Conservation (phyloP, 2,888 invertebrate genomes). For the Perizoma flavofasciatum region DNA sequence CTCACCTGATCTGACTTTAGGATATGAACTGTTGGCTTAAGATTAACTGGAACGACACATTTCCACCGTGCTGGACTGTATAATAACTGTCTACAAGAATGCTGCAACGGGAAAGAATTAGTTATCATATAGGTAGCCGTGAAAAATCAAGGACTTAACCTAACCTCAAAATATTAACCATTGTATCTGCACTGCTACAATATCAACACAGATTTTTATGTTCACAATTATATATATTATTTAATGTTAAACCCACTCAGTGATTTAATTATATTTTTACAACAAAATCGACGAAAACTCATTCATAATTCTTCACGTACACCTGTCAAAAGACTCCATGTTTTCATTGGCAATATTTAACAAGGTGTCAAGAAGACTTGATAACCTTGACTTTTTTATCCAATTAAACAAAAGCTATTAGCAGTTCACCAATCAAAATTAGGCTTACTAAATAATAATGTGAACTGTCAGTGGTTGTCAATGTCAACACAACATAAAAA, state of each 20-base stretch:
- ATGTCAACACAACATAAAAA: too few relatives aligned
- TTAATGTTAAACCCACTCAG: conserved; percentile 22
- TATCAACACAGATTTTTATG: conserved; percentile 8
- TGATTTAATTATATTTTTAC: conserved; percentile 48
- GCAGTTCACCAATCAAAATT: too few relatives aligned
- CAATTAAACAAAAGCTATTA: background rate
- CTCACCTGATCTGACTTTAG: conserved; percentile 69
- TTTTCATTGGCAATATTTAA: conserved; percentile 5
- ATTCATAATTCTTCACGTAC: conserved; percentile 59
- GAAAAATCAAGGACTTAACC: conserved; percentile 50
- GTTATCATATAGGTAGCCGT: conserved; percentile 16
- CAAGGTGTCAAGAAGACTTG: background rate
- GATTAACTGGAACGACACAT: conserved; percentile 64
- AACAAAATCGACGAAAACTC: conserved; percentile 56
- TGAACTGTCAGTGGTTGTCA: too few relatives aligned
- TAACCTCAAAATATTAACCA: conserved; percentile 59
- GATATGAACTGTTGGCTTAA: conserved; percentile 61
- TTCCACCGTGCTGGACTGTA: conserved; percentile 77
- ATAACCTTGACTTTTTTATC: background rate
- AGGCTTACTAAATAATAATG: too few relatives aligned
- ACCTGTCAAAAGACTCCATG: conserved; percentile 53
- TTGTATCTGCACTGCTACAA: conserved; percentile 39
- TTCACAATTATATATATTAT: conserved; percentile 15
- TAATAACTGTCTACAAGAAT: conserved; percentile 75
- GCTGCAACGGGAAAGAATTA: conserved; percentile 61